A percentile compares a stretch with the other conserved stretches of the same genome.
Conservation (phyloP, 2,113 vertebrate genomes). For the Calidris pugnax region DNA sequence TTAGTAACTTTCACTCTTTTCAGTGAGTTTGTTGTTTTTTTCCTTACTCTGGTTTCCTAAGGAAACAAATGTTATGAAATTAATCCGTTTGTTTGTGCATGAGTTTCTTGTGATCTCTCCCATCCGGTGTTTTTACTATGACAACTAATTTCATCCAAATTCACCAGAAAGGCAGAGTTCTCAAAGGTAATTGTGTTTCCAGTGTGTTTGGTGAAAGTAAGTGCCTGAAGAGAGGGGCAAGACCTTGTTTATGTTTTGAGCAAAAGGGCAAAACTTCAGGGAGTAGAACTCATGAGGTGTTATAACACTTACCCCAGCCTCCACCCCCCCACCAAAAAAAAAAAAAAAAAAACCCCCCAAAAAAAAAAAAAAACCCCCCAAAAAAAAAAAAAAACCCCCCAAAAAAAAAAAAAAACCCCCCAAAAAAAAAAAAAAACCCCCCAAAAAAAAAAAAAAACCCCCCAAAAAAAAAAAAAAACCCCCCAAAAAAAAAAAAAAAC, state of each 20-base stretch:
- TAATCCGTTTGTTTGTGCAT: not conserved
- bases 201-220: not conserved
- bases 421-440: too few species aligned
- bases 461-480: too few species aligned
- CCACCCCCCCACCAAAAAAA: too few species aligned
- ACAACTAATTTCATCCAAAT: not conserved
- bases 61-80: not conserved
- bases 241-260: not conserved
- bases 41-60: not conserved
- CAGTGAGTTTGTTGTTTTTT: not conserved
- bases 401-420: too few species aligned
- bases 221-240: not conserved
- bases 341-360: too few species aligned
- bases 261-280: not conserved
- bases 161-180: not conserved
- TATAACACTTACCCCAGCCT: not conserved
- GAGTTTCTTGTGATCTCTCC: not conserved
- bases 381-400: too few species aligned
- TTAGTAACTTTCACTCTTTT: not conserved
- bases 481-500: too few species aligned
- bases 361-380: too few species aligned
- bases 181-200: not conserved
- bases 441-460: too few species aligned
- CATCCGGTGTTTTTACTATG: not conserved
- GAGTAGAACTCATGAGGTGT: not conserved